phyloP scores from a whole-genome alignment of 2,888 invertebrate genomes.

The Drosophila mettleri region DNA sequence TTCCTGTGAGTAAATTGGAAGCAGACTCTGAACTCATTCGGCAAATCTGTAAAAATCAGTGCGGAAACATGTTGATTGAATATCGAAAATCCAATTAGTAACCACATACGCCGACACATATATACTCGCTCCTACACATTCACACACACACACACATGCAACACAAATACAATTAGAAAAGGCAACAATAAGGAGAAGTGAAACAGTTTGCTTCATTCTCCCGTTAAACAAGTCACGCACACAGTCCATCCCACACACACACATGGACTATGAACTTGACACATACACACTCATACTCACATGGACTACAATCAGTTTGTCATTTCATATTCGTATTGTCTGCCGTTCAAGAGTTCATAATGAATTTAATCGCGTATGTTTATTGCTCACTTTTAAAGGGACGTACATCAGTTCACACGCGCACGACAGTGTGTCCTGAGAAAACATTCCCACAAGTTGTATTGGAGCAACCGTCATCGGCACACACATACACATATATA shows the following conservation, averaged over 20 bases:
- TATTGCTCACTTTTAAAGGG: slow-evolving; percentile 80
- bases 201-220: slow-evolving; percentile 45
- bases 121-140: slow-evolving; percentile 16
- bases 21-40: slow-evolving; percentile 5
- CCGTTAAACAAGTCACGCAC: slow-evolving; percentile 55
- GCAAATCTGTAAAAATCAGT: slow-evolving; percentile 48
- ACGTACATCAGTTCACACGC: slow-evolving; percentile 34
- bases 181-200: slow-evolving; percentile 46
- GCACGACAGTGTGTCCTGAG: slow-evolving; percentile 8
- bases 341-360: slow-evolving; percentile 81
- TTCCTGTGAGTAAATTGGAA: background rate
- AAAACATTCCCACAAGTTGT: slow-evolving; percentile 63
- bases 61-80: slow-evolving; percentile 65
- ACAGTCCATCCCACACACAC: slow-evolving; percentile 8
- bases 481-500: slow-evolving; percentile 5
- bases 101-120: slow-evolving; percentile 28
- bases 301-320: slow-evolving; percentile 56
- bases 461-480: slow-evolving; percentile 29
- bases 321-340: slow-evolving; percentile 74
- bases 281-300: slow-evolving; percentile 22
- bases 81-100: slow-evolving; percentile 72
- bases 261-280: slow-evolving; percentile 10
- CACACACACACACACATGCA: slow-evolving; percentile 26
- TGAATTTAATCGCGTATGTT: slow-evolving; percentile 85
- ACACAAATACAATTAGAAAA: slow-evolving; percentile 60